A percentile compares a stretch with the other conserved stretches of the same genome.
These are phyloP conservation scores for Tigriopus californicus DNA, from an alignment of 2,888 invertebrate species.

Conservation along the genomic window DNA sequence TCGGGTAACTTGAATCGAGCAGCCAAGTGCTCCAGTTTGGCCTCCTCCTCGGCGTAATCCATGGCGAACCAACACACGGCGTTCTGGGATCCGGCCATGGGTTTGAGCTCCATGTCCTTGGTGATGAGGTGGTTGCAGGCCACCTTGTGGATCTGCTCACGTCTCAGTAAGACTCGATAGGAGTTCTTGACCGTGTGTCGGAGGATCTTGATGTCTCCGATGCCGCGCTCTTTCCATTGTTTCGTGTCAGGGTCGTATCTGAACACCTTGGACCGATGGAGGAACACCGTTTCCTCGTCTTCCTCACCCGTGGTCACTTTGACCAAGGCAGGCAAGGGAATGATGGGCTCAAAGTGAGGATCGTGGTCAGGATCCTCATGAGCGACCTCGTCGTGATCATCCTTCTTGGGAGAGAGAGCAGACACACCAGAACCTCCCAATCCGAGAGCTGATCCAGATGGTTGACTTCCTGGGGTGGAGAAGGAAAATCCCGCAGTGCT, in stretches of 20 bases:
- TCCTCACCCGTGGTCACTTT: slow-evolving; percentile 29
- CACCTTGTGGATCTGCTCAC: slow-evolving; percentile 25
- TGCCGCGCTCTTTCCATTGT: slow-evolving; percentile 34
- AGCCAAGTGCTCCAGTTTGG: slow-evolving; percentile 28
- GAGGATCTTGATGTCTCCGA: slow-evolving; percentile 31
- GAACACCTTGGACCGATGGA: slow-evolving; percentile 18
- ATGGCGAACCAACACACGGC: slow-evolving; percentile 25
- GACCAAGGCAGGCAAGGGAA: slow-evolving; percentile 28
- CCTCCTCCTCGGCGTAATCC: slow-evolving; percentile 27
- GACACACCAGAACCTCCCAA: too few relatives aligned
- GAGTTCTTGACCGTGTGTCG: slow-evolving; percentile 20
- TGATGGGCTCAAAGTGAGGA: slow-evolving; percentile 29
- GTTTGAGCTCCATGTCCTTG: slow-evolving; percentile 22
- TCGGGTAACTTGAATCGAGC: slow-evolving; percentile 26
- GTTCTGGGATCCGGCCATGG: slow-evolving; percentile 22
- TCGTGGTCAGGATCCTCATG: slow-evolving; percentile 23
- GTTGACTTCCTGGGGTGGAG: too few relatives aligned
- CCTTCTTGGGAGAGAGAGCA: neutral
- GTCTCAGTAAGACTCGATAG: slow-evolving; percentile 22
- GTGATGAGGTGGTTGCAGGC: slow-evolving; percentile 26
- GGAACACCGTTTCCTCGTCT: slow-evolving; percentile 22
- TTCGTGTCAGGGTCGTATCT: slow-evolving; percentile 29
- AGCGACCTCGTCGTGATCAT: neutral
- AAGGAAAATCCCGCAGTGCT: neutral
- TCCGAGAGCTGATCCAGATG: too few relatives aligned